Percentiles rank a stretch among this genome's conserved stretches.
Evolutionary conservation across 2,113 vertebrate genomes (phyloP).

Genomic region (Lophura nycthemera): DNA sequence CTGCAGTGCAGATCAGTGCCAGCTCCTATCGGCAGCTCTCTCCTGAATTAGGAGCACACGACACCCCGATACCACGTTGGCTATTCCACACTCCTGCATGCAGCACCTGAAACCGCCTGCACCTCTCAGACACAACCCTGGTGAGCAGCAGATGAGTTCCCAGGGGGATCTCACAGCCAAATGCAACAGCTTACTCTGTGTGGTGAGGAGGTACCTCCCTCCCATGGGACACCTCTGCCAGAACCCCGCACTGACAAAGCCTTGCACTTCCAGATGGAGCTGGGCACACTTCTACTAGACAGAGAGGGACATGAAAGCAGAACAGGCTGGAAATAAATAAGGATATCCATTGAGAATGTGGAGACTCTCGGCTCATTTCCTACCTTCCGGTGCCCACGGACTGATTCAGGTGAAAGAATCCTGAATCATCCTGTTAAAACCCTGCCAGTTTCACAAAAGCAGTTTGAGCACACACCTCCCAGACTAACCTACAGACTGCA

Average conservation of each 20-base stretch:
- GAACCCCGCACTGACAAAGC: neutral
- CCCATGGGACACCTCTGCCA: accelerated
- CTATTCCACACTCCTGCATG: neutral
- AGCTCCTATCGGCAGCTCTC: neutral
- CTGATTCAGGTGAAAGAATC: neutral
- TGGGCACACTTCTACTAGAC: neutral
- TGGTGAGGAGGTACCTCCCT: neutral
- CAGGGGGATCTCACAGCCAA: neutral
- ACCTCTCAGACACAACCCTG: neutral
- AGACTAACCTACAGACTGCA: neutral
- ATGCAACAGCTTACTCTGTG: neutral
- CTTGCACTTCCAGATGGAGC: neutral
- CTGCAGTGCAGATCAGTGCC: neutral
- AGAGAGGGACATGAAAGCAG: neutral
- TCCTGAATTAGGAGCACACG: too few species aligned
- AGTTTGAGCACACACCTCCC: neutral
- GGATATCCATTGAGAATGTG: neutral
- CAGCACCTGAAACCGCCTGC: neutral
- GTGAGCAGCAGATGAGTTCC: neutral
- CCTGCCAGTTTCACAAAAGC: neutral
- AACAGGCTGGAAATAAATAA: neutral
- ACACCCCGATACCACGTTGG: neutral
- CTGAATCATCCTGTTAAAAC: neutral
- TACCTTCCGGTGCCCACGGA: neutral
- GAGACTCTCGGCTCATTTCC: neutral